phyloP scores from a whole-genome alignment of 2,888 invertebrate genomes.

The Morpho deidamia region DNA sequence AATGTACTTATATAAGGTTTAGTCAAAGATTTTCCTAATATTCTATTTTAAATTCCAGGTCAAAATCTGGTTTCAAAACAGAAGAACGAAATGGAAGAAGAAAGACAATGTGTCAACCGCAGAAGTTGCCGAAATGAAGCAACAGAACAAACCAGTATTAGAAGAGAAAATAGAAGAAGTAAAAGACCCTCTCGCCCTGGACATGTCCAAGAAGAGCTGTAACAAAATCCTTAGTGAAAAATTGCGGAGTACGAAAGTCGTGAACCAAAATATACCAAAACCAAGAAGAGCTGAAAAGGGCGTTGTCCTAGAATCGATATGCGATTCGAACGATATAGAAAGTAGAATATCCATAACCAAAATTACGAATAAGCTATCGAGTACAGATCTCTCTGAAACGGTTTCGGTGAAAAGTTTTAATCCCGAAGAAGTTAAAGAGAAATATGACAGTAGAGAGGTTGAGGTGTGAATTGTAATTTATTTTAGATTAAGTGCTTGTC shows the following conservation, averaged over 20 bases:
- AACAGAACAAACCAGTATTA: conserved; percentile 54
- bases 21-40: neutral
- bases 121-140: conserved; percentile 91
- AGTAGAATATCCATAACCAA: conserved; percentile 74
- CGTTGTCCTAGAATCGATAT: conserved; percentile 55
- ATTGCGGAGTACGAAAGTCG: conserved; percentile 49
- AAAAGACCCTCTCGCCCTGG: conserved; percentile 59
- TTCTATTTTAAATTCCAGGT: conserved; percentile 79
- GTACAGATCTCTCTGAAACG: conserved; percentile 54
- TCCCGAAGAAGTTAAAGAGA: conserved; percentile 64
- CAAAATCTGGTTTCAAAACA: conserved; percentile 94
- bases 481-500: conserved; percentile 10
- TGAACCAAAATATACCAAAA: conserved; percentile 42
- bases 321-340: conserved; percentile 66
- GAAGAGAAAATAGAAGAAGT: conserved; percentile 49
- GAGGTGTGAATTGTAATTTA: conserved; percentile 50
- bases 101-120: conserved; percentile 94
- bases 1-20: too few species aligned
- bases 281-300: conserved; percentile 61
- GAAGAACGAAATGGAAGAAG: conserved; percentile 87
- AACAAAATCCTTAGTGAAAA: conserved; percentile 64
- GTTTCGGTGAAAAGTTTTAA: conserved; percentile 63
- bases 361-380: conserved; percentile 68
- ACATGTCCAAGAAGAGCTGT: conserved; percentile 66
- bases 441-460: conserved; percentile 59